Conservation (phyloP, 2,113 vertebrate genomes). For the Dasyurus viverrinus region DNA sequence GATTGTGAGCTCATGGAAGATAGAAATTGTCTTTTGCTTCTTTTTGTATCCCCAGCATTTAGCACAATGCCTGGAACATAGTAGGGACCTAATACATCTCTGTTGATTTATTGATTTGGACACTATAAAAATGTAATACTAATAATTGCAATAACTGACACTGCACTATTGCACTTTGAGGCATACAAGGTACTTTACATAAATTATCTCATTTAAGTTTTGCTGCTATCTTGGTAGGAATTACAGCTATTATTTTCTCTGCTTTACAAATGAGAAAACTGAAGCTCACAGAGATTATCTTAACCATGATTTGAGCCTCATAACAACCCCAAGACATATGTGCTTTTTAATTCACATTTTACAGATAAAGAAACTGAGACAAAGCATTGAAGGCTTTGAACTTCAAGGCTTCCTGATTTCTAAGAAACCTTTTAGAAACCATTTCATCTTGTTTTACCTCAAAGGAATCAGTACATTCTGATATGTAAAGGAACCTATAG, state of each 20-base stretch:
- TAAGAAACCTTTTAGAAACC: neutral
- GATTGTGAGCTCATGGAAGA: neutral
- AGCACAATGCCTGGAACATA: neutral
- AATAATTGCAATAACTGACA: neutral
- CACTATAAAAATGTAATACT: neutral
- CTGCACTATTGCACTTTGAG: neutral
- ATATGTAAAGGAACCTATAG: neutral
- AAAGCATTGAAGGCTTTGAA: neutral
- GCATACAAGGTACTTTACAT: neutral
- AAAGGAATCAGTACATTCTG: neutral
- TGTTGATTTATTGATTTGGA: neutral
- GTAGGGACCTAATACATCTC: neutral
- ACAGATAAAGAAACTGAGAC: neutral
- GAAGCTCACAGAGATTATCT: neutral
- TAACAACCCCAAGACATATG: neutral
- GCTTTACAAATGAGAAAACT: neutral
- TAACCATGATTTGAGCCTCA: neutral
- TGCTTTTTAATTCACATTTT: neutral
- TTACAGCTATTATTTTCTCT: neutral
- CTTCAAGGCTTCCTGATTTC: neutral
- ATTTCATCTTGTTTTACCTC: neutral
- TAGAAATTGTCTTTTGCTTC: neutral
- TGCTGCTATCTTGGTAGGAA: neutral
- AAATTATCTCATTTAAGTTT: neutral
- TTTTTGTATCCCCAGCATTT: neutral